phyloP scores from a whole-genome alignment of 2,113 vertebrate species.

The Progne subis region DNA sequence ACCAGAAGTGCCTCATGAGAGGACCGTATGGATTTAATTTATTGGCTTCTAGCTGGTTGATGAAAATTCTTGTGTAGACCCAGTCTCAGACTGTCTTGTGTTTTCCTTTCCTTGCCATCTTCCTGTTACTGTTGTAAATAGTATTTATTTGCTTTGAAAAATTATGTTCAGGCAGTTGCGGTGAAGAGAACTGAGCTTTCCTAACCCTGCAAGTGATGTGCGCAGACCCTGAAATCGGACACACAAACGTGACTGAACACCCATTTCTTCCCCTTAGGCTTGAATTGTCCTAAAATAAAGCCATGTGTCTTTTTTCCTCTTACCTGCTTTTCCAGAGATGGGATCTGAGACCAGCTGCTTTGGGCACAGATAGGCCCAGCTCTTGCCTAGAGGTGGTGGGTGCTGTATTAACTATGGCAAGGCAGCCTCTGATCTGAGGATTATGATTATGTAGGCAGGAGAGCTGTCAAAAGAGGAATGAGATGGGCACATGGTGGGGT shows the following conservation, averaged over 20 bases:
- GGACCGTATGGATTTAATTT: conserved; percentile 43
- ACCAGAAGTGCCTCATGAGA: conserved; percentile 42
- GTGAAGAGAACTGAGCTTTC: not conserved
- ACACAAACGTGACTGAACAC: not conserved
- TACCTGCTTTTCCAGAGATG: not conserved
- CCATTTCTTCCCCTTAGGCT: not conserved
- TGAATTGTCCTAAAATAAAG: not conserved
- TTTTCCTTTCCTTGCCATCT: conserved; percentile 37
- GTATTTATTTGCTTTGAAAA: conserved; percentile 81
- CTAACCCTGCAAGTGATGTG: not conserved
- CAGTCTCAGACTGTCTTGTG: not conserved
- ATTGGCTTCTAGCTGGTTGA: conserved; percentile 39
- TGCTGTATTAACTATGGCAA: not conserved
- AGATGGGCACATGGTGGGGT: not conserved
- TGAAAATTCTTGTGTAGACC: not conserved
- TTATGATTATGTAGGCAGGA: not conserved
- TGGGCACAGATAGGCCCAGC: not conserved
- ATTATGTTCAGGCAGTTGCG: conserved; percentile 1
- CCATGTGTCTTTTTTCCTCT: not conserved
- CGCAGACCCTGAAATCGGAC: not conserved
- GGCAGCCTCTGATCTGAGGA: not conserved
- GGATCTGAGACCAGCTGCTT: not conserved
- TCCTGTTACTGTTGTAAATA: conserved; percentile 79
- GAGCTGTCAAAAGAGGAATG: not conserved
- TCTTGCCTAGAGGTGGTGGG: not conserved